These are phyloP conservation scores for Momotus momota DNA, from an alignment of 2,797 vertebrate genomes.

Conservation along the genomic window DNA sequence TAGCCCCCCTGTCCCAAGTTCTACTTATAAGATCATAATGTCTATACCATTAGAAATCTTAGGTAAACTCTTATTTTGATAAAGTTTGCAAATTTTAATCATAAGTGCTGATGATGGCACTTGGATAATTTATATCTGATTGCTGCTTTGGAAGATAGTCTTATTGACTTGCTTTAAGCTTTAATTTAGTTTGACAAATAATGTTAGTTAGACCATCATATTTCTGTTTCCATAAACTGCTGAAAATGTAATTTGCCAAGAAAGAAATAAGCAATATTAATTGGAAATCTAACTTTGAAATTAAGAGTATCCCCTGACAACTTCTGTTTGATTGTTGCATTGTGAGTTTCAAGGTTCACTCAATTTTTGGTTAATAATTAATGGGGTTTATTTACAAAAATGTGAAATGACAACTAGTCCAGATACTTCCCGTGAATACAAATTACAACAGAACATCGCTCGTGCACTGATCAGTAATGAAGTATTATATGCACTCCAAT, in stretches of 20 bases:
- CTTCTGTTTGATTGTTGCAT: conserved; percentile 2
- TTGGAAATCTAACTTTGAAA: neutral
- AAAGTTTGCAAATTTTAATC: neutral
- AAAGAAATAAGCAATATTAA: neutral
- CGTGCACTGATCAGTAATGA: conserved; percentile 56
- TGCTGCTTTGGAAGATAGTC: neutral
- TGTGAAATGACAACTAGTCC: neutral
- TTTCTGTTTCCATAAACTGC: neutral
- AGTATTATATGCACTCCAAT: conserved; percentile 46
- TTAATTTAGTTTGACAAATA: neutral
- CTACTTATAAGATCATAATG: neutral
- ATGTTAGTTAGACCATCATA: neutral
- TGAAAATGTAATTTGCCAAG: neutral
- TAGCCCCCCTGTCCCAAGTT: neutral
- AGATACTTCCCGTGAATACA: conserved; percentile 22
- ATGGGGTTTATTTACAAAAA: conserved; percentile 60
- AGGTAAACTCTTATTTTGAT: neutral
- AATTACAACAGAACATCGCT: conserved; percentile 34
- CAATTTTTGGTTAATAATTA: conserved; percentile 44
- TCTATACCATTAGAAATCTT: neutral
- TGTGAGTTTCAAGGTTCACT: neutral
- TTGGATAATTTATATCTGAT: neutral
- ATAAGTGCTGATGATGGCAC: neutral
- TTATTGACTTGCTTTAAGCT: neutral
- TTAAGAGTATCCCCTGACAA: neutral